Evolutionary conservation across 2,113 vertebrate species (phyloP), one percentile per base, ranked within the genome.

Genomic region (Hydrochoerus hydrochaeris): DNA sequence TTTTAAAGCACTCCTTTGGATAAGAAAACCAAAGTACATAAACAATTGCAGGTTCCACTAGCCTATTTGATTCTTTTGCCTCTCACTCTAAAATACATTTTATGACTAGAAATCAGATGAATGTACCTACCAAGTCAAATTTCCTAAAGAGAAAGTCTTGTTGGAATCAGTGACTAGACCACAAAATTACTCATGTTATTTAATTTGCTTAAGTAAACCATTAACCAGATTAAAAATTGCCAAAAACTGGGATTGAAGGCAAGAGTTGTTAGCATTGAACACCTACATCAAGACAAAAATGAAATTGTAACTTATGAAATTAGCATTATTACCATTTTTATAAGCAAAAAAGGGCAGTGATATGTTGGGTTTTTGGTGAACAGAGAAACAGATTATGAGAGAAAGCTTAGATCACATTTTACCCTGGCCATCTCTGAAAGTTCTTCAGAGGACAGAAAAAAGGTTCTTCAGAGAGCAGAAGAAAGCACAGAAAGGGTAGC

Each of bases 161-260:
- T 44, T 97, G 78, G 86, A 94, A 94, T 95, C 78, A 90, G 77
- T 46, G 62, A 89, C 77, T 80, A 95, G 96, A 85, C 60, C 77
- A 10, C 95, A 95, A 92, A 96, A 88, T 94, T 95, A 94, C 94
- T 97, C 95, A 96, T n/a, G 52, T 30, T 92, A 92, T 92, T 96
- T 90, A 92, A 86, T 96, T 94, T 94, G 44, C 93, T 90, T 73
- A 81, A 95, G 77, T 54, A 75, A 94, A 57, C 83, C 49, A 97
- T 97, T 97, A 97, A 85, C 89, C 38, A 83, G 91, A 95, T 87
- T 60, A 85, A 94, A 95, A 97, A 44, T 96, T 95, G 95, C 91
- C 85, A 75, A 92, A 93, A 95, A 41, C 84, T 83, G 30, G 12
- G 24, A 22, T n/a, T 57, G 62, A 85, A 96, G 46, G 46, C 60